A percentile compares a stretch with the other conserved stretches of the same genome.
These are phyloP conservation scores for Malurus cyaneus DNA, from an alignment of 2,113 vertebrate species.

Conservation along the genomic window DNA sequence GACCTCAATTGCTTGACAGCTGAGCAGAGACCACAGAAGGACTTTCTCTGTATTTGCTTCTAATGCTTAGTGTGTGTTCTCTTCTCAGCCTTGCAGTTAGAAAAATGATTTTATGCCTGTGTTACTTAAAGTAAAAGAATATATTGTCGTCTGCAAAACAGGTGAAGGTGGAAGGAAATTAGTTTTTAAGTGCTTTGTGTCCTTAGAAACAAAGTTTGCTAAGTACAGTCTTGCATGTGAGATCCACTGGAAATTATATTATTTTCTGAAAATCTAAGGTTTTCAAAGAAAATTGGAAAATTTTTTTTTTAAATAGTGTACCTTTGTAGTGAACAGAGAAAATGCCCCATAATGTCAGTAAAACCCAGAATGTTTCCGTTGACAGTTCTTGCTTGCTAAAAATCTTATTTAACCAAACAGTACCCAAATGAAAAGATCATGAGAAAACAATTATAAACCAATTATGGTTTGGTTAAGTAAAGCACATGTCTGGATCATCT, in stretches of 20 bases:
- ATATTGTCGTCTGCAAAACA: neutral
- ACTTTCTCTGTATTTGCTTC: neutral
- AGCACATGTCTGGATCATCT: neutral
- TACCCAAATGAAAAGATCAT: neutral
- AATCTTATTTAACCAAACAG: neutral
- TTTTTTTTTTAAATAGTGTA: neutral
- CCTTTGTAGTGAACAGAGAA: neutral
- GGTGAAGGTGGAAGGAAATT: neutral
- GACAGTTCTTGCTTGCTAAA: neutral
- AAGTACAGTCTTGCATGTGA: neutral
- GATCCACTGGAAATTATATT: neutral
- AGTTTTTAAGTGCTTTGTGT: neutral
- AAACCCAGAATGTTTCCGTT: neutral
- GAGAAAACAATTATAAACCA: neutral
- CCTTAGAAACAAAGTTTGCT: neutral
- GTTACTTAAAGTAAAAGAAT: neutral
- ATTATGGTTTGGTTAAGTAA: neutral
- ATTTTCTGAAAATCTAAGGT: neutral
- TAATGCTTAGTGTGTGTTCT: neutral
- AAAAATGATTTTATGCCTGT: neutral
- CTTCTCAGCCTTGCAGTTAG: neutral
- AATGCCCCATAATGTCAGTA: fast-evolving
- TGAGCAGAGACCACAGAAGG: neutral
- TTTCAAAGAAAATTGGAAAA: neutral
- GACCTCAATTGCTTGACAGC: neutral